Evolutionary conservation across 2,113 vertebrate species (phyloP).

Genomic region (Crotalus tigris): DNA sequence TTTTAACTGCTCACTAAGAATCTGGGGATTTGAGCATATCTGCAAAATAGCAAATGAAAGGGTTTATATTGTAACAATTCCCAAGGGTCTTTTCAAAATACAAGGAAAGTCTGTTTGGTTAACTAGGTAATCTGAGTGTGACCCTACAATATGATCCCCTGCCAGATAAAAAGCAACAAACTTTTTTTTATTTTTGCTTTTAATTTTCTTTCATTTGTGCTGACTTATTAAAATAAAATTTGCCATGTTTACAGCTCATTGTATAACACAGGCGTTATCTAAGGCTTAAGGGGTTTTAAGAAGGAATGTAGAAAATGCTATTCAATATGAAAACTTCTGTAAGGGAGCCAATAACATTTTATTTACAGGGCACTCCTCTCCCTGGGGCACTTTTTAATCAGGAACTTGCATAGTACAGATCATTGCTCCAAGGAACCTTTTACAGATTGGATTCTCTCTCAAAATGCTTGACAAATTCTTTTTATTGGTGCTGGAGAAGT

Average conservation of each 20-base stretch:
- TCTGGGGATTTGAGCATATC: too few species aligned
- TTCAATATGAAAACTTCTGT: conserved; percentile 53
- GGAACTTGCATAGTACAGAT: not conserved
- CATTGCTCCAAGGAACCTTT: conserved; percentile 9
- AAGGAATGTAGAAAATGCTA: conserved; percentile 41
- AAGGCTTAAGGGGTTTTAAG: conserved; percentile 34
- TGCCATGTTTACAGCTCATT: conserved; percentile 48
- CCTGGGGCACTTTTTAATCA: conserved; percentile 26
- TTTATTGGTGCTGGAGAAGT: conserved; percentile 3
- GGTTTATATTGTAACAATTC: not conserved
- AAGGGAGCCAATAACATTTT: conserved; percentile 8
- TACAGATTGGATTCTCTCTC: conserved; percentile 3
- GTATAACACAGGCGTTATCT: conserved; percentile 48
- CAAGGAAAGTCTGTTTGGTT: not conserved
- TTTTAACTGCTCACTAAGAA: not conserved
- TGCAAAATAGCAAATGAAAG: not conserved
- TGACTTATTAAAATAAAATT: conserved; percentile 56
- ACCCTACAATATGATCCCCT: conserved; percentile 38
- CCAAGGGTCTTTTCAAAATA: not conserved
- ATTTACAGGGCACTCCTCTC: conserved; percentile 37
- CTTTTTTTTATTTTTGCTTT: conserved; percentile 46
- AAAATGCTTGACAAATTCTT: conserved; percentile 4
- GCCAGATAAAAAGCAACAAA: conserved; percentile 46
- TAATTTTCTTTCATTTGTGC: conserved; percentile 5
- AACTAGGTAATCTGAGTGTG: not conserved